Evolutionary conservation across 1,140 invertebrate species (phyloP), one percentile per base, ranked within the genome.

Genomic region (Anagrus nilaparvatae): DNA sequence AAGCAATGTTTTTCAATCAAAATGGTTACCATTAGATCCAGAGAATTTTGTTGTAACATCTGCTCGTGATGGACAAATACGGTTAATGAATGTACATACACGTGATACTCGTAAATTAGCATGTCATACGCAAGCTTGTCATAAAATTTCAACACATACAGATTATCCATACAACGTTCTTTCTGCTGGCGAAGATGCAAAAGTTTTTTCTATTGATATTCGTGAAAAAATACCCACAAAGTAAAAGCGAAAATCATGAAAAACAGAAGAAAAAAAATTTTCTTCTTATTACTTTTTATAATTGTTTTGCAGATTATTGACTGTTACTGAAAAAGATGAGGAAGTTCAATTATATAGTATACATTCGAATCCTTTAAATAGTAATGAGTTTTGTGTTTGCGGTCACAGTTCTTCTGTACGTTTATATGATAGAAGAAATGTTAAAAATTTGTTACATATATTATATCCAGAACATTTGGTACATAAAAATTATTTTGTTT

Each of bases 41-140:
- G 87, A 92, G 66, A 68, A 80, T 40, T 84, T 87, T 55, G 82
- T 97, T 24, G 84, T 89, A 2, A 87, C 88, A 6, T 83, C 84
- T 66, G 84, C 86, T 13, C 73, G 87, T 32, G 92, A 97, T 71
- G 91, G 91, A 17, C 84, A 91, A 63, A 84, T 96, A 35, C 65
- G 68, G 41, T 58, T 61, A 19, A 68, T 62, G 53, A 69, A 55
- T 64, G 57, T 56, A 50, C 41, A 30, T 36, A 67, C 67, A 28
- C 76, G 73, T n/a, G 66, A 52, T 32, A 75, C 73, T 13, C 69
- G 71, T 52, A 77, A 72, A 55, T 59, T 92, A 37, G 81, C 78
- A 13, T 67, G 75, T 16, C 88, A 92, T 65, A 60, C 68, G 37
- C 77, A 77, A 43, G 72, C 86, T 21, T 82, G 80, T 37, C 85